Conservation (phyloP, 2,888 invertebrate species). For the Calephelis perditalis region DNA sequence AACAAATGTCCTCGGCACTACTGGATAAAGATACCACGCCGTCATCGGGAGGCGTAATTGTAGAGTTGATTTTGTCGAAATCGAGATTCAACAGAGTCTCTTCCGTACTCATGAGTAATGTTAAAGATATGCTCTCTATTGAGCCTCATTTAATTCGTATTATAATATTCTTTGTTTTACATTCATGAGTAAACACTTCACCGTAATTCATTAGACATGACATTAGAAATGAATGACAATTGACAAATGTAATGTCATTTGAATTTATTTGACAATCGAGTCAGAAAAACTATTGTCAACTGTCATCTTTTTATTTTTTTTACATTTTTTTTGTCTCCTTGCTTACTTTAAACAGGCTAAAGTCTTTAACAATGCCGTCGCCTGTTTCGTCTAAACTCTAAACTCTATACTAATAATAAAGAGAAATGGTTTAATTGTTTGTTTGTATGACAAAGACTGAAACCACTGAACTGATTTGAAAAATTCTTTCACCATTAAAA, state of each 20-base stretch:
- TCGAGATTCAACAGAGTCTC: slow-evolving; percentile 81
- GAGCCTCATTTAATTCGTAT: slow-evolving; percentile 75
- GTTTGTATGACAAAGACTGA: too few species aligned
- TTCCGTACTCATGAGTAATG: slow-evolving; percentile 80
- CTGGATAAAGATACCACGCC: slow-evolving; percentile 79
- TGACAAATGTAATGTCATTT: slow-evolving; percentile 25
- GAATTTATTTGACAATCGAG: slow-evolving; percentile 32
- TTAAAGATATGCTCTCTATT: slow-evolving; percentile 59
- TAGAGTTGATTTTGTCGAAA: slow-evolving; percentile 75
- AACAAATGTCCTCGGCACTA: slow-evolving; percentile 83
- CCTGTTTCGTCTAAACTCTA: too few species aligned
- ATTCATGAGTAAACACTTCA: slow-evolving; percentile 69
- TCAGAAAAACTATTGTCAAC: slow-evolving; percentile 24
- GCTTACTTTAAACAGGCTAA: too few species aligned
- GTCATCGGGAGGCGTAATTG: slow-evolving; percentile 72
- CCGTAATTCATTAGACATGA: slow-evolving; percentile 40
- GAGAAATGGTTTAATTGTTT: too few species aligned
- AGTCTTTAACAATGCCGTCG: too few species aligned
- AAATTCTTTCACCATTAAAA: too few species aligned
- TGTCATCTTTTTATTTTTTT: too few species aligned
- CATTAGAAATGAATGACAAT: slow-evolving; percentile 44
- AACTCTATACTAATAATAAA: too few species aligned
- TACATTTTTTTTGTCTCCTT: too few species aligned
- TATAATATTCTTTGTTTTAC: slow-evolving; percentile 71
- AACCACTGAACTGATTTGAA: too few species aligned